Percentiles rank a stretch among this genome's conserved stretches.
phyloP scores from a whole-genome alignment of 1,140 invertebrate genomes.

The Drosophila kurseongensis region DNA sequence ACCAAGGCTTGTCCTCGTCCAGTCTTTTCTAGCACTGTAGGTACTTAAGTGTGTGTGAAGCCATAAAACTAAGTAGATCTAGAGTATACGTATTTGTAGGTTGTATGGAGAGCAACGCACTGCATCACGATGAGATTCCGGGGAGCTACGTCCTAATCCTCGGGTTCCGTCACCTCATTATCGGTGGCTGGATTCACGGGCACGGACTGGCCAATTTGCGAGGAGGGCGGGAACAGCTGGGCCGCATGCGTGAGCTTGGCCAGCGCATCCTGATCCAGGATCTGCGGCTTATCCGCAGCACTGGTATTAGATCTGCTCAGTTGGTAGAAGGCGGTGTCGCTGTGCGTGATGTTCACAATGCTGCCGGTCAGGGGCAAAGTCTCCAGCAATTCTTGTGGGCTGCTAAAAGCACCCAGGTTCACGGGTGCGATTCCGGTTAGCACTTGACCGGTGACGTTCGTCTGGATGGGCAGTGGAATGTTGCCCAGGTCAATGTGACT shows the following conservation, averaged over 20 bases:
- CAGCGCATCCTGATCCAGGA: slow-evolving; percentile 60
- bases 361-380: slow-evolving; percentile 80
- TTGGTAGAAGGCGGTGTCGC: slow-evolving; percentile 82
- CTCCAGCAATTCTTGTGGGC: slow-evolving; percentile 73
- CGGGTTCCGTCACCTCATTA: slow-evolving; percentile 48
- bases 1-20: slow-evolving; percentile 61
- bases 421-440: slow-evolving; percentile 85
- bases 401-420: slow-evolving; percentile 84
- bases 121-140: slow-evolving; percentile 52
- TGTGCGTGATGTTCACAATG: slow-evolving; percentile 84
- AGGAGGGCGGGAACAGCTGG: slow-evolving; percentile 61
- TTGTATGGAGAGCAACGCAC: slow-evolving; percentile 62
- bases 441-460: slow-evolving; percentile 86
- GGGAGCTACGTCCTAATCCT: slow-evolving; percentile 23
- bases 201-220: slow-evolving; percentile 20
- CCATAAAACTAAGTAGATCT: slow-evolving; percentile 44
- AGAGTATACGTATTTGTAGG: slow-evolving; percentile 22
- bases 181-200: slow-evolving; percentile 33
- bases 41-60: slow-evolving; percentile 41
- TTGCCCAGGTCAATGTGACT: slow-evolving; percentile 85
- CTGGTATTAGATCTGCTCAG: slow-evolving; percentile 72
- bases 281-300: slow-evolving; percentile 64
- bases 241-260: slow-evolving; percentile 68
- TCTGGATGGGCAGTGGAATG: slow-evolving; percentile 86
- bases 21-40: slow-evolving; percentile 73